Base-by-base conservation (phyloP, 64 coral and sea anemone genomes). In the Pocillopora damicornis region DNA sequence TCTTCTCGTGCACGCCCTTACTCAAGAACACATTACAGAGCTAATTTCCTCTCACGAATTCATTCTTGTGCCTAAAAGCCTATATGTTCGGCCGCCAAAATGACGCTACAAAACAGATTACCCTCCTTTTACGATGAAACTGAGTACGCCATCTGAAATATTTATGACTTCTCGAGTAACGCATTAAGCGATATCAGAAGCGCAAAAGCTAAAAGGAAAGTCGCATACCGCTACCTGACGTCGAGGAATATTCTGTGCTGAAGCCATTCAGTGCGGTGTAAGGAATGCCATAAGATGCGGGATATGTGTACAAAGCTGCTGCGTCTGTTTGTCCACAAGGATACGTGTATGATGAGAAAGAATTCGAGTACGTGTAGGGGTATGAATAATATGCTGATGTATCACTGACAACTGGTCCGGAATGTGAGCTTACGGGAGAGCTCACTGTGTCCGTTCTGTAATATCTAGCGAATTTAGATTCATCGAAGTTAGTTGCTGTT, bases 401-500 rank as follows among this genome's bases (percentile, higher is more conserved):
- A 86, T 85, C 88, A 75, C 87, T 89, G 26, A 75, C 86, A 87
- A 89, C 94, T 97, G 94, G 92, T 87, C 91, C 20, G 65, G 94
- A 90, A 84, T 97, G 88, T 76, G 91, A 92, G 82, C 77, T 93
- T 90, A 80, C 89, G 75, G 88, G 88, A 67, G 94, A 87, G 90
- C 86, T 82, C 60, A 87, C 91, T 83, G 94, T 88, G 83, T 93
- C 94, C 75, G 94, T 97, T 89, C 94, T 97, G 89, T 97, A 97
- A 90, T 97, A 97, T 88, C 94, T 91, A 86, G 94, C 94, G 89
- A 96, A 96, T 88, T 96, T 96, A 61, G 94, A 96, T 90, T 96
- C 94, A 90, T 96, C 94, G 82, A 96, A 96, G 92, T 96, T 96
- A 42, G 94, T 96, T 80, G 91, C 75, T 93, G 88, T 89, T n/a